A percentile compares a stretch with the other conserved stretches of the same genome.
These are phyloP conservation scores for Psammodynastes pulverulentus DNA, from an alignment of 2,113 vertebrate species.

Conservation along the genomic window DNA sequence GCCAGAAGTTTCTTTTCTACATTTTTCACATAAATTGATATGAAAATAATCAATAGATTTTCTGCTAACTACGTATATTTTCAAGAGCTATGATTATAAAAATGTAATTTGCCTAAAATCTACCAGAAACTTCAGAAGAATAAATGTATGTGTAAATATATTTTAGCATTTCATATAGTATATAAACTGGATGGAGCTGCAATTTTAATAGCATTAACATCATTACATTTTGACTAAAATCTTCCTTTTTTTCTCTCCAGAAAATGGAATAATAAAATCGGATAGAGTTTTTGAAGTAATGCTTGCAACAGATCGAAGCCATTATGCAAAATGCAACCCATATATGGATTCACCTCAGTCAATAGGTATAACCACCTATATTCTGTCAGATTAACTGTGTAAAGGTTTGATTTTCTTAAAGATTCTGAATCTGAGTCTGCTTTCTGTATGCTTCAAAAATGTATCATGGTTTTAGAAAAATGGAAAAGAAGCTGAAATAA, in stretches of 20 bases:
- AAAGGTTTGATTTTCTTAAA: background rate
- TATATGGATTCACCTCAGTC: slow-evolving; percentile 99
- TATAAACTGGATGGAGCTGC: background rate
- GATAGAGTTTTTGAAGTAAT: slow-evolving; percentile 98
- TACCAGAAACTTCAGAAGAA: background rate
- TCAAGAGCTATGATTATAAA: background rate
- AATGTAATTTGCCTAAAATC: background rate
- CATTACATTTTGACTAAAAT: slow-evolving; percentile 13
- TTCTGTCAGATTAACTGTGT: background rate
- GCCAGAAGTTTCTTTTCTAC: background rate
- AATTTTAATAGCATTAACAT: background rate
- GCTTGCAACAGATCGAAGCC: slow-evolving; percentile 91
- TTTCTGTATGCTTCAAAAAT: background rate
- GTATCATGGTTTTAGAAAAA: background rate
- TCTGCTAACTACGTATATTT: background rate
- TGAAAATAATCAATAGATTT: background rate
- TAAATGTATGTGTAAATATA: background rate
- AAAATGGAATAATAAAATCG: slow-evolving; percentile 99
- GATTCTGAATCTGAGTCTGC: background rate
- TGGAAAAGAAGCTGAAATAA: background rate
- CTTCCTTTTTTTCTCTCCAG: slow-evolving; percentile 66
- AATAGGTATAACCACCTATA: slow-evolving; percentile 81
- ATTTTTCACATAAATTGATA: background rate
- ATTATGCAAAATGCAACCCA: slow-evolving; percentile 95
- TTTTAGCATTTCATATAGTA: background rate